Conservation (phyloP, 2,888 invertebrate species). For the Erannis defoliaria region DNA sequence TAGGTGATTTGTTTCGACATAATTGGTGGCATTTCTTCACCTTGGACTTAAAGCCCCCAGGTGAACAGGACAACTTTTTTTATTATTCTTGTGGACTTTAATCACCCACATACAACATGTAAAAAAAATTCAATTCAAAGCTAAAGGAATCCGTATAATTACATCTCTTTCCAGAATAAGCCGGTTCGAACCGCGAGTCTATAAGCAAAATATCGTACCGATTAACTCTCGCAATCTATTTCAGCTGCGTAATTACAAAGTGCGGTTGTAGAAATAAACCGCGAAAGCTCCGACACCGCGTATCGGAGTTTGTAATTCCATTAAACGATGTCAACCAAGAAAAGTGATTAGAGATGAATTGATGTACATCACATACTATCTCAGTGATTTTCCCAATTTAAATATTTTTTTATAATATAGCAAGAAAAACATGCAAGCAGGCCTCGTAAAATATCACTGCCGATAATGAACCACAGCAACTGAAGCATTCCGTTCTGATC, state of each 20-base stretch:
- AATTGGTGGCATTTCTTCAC: too few relatives aligned
- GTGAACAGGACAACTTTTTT: too few relatives aligned
- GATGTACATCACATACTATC: constrained; percentile 72
- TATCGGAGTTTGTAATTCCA: constrained; percentile 58
- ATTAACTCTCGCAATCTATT: constrained; percentile 71
- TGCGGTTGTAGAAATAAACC: constrained; percentile 66
- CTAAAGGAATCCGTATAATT: background rate
- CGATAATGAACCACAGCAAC: too few relatives aligned
- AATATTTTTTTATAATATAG: too few relatives aligned
- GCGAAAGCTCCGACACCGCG: constrained; percentile 55
- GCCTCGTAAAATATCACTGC: too few relatives aligned
- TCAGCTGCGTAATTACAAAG: constrained; percentile 75
- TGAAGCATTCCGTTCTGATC: too few relatives aligned
- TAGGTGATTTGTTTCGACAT: too few relatives aligned
- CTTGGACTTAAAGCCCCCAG: too few relatives aligned
- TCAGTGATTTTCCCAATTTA: constrained; percentile 21
- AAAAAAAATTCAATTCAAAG: background rate
- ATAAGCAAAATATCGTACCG: constrained; percentile 60
- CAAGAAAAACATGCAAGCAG: too few relatives aligned
- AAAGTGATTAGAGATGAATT: constrained; percentile 68
- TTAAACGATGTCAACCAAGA: constrained; percentile 59
- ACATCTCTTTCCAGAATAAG: constrained; percentile 28
- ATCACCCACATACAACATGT: too few relatives aligned
- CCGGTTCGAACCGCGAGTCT: constrained; percentile 44
- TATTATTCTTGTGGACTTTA: too few relatives aligned